These are phyloP conservation scores for Adrianichthys oophorus DNA, from an alignment of 2,797 vertebrate genomes.

Conservation along the genomic window DNA sequence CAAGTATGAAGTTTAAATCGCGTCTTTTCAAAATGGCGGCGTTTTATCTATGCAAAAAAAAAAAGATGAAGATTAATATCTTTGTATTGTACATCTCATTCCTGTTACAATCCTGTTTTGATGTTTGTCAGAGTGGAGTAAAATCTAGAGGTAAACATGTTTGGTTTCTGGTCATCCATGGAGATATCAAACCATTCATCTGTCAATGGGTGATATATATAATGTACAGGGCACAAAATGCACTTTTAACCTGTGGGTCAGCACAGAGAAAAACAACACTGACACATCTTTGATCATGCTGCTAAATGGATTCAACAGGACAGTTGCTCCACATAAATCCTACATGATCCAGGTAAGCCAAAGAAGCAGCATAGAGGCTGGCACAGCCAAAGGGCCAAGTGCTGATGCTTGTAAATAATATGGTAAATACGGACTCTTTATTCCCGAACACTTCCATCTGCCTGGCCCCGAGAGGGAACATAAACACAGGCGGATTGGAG, in stretches of 20 bases:
- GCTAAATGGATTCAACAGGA: conserved; percentile 50
- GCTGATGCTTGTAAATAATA: conserved; percentile 65
- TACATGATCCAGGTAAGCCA: conserved; percentile 30
- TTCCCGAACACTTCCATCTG: conserved; percentile 63
- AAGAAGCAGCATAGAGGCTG: conserved; percentile 6
- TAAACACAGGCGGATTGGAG: conserved; percentile 52
- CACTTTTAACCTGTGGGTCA: conserved; percentile 57
- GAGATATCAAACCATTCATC: conserved; percentile 42
- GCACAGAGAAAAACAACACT: conserved; percentile 44
- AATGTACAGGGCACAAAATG: conserved; percentile 34
- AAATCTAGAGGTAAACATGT: conserved; percentile 34
- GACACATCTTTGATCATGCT: conserved; percentile 64
- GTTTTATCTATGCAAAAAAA: background rate
- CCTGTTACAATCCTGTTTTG: conserved; percentile 23
- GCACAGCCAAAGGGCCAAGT: conserved; percentile 40
- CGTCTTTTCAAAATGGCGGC: background rate
- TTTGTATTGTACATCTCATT: conserved; percentile 16
- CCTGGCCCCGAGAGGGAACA: conserved; percentile 55
- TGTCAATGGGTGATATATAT: conserved; percentile 56
- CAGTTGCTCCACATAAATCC: conserved; percentile 56
- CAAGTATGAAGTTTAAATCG: background rate
- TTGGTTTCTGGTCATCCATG: conserved; percentile 42
- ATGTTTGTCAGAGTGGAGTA: conserved; percentile 26
- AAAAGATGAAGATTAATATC: conserved; percentile 16
- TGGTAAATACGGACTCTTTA: conserved; percentile 69